Conservation (phyloP, 2,797 vertebrate genomes). For the Squalus acanthias region DNA sequence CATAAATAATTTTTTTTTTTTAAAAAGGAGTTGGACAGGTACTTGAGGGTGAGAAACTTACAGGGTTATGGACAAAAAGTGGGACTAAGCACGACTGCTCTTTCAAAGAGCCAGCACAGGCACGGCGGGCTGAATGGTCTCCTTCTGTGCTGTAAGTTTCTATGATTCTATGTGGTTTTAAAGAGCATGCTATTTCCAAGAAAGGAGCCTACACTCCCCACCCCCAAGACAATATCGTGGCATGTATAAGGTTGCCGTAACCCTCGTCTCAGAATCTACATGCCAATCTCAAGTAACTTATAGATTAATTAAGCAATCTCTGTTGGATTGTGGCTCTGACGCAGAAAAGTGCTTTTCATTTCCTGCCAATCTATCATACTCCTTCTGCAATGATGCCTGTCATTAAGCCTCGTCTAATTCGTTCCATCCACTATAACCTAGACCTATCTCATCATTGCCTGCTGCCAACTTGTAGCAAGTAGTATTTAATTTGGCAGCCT, state of each 20-base stretch:
- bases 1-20: too few relatives aligned
- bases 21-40: too few relatives aligned
- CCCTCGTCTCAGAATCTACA: neutral
- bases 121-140: too few relatives aligned
- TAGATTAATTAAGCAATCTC: neutral
- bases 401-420: neutral
- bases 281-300: neutral
- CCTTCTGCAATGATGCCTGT: neutral
- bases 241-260: neutral
- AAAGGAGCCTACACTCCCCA: neutral
- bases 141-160: too few relatives aligned
- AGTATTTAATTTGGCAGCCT: constrained; percentile 5
- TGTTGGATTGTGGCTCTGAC: neutral
- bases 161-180: neutral
- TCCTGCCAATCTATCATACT: neutral
- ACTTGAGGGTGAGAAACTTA: too few relatives aligned
- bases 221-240: neutral
- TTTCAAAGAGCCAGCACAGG: too few relatives aligned
- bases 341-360: neutral
- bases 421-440: neutral
- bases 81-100: too few relatives aligned
- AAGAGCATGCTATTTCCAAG: neutral
- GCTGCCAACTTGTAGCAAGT: neutral
- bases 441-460: neutral
- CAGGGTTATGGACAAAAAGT: too few relatives aligned